phyloP scores from a whole-genome alignment of 2,113 vertebrate genomes.

The Meleagris gallopavo region DNA sequence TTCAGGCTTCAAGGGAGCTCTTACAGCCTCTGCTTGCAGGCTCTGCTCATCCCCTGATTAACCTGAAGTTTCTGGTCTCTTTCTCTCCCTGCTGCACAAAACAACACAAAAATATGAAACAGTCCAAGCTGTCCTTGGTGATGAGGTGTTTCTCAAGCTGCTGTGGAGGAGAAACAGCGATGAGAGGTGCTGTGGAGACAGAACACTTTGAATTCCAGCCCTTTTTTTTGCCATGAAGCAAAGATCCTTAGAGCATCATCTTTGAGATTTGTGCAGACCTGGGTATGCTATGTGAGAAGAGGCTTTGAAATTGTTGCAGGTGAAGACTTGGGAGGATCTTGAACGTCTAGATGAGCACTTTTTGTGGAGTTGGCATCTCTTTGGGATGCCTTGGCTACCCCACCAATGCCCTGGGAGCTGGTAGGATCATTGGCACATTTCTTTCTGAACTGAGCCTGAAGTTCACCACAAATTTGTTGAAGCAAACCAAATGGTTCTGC shows the following conservation, averaged over 20 bases:
- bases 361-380: background rate
- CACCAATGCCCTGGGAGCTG: background rate
- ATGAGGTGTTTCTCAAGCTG: background rate
- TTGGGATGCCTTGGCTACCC: background rate
- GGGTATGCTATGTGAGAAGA: background rate
- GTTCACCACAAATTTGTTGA: background rate
- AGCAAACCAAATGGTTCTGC: background rate
- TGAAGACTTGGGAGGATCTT: background rate
- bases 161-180: fast-evolving
- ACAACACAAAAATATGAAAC: background rate
- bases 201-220: background rate
- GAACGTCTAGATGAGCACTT: background rate
- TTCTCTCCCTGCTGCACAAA: background rate
- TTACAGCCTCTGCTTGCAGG: background rate
- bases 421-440: background rate
- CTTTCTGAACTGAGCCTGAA: background rate
- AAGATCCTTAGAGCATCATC: background rate
- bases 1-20: background rate
- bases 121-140: background rate
- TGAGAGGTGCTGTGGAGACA: background rate
- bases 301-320: background rate
- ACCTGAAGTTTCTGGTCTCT: background rate
- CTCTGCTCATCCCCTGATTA: background rate
- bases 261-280: background rate
- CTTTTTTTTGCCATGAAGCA: background rate